phyloP scores from a whole-genome alignment of 2,888 invertebrate genomes.

The Calameuta idolon region DNA sequence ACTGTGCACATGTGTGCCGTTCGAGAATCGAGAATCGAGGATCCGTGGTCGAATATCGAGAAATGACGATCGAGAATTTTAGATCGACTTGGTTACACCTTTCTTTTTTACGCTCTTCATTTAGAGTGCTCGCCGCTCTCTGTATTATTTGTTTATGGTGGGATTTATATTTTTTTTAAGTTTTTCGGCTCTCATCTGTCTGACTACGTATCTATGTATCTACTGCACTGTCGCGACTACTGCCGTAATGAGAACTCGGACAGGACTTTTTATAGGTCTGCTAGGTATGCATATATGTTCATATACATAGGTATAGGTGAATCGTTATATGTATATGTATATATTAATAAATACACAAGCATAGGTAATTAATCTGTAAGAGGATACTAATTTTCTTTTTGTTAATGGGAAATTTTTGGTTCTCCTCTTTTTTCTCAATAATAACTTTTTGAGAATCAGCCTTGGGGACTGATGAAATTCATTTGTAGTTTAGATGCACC shows the following conservation, averaged over 20 bases:
- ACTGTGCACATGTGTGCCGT: slow-evolving; percentile 48
- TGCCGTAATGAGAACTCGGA: background rate
- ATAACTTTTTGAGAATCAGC: background rate
- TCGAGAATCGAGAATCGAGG: slow-evolving; percentile 15
- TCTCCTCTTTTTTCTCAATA: background rate
- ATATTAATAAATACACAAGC: background rate
- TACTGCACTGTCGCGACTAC: background rate
- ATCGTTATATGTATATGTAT: background rate
- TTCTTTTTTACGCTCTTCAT: background rate
- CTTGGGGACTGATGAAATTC: background rate
- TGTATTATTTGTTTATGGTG: background rate
- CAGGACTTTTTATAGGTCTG: background rate
- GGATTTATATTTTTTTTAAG: background rate
- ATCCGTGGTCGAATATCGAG: background rate
- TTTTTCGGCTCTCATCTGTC: background rate
- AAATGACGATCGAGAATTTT: background rate
- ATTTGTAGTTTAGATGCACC: background rate
- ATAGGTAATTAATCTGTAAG: background rate
- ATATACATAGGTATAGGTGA: background rate
- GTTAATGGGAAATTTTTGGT: background rate
- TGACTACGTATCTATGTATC: background rate
- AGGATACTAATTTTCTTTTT: background rate
- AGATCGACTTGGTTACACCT: background rate
- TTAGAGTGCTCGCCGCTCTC: background rate
- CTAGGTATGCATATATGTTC: background rate